Evolutionary conservation across 2,888 invertebrate species (phyloP).

Genomic region (Polymixis lichenea): DNA sequence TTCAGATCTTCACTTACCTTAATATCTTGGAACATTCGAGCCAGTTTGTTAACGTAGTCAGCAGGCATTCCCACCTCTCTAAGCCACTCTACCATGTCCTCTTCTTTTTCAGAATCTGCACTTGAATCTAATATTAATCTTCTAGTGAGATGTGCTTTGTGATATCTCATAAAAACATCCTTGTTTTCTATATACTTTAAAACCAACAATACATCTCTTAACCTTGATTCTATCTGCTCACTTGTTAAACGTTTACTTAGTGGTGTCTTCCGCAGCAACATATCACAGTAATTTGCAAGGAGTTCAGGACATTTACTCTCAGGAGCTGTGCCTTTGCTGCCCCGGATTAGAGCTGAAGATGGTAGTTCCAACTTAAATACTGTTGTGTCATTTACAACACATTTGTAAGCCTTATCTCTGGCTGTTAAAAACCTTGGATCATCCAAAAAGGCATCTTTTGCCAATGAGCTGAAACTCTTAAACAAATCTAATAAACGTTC

Average conservation of each 20-base stretch:
- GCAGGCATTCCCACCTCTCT: slow-evolving; percentile 99
- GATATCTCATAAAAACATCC: slow-evolving; percentile 99
- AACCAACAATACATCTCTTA: slow-evolving; percentile 98
- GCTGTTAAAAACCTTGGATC: slow-evolving; percentile 99
- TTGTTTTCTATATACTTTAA: slow-evolving; percentile 99
- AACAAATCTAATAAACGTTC: slow-evolving; percentile 98
- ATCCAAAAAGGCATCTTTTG: slow-evolving; percentile 98
- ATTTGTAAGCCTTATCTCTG: slow-evolving; percentile 99
- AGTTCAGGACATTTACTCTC: slow-evolving; percentile 99
- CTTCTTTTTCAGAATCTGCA: slow-evolving; percentile 99
- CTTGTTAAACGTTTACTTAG: slow-evolving; percentile 98
- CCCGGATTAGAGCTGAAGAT: slow-evolving; percentile 91
- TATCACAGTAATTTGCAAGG: slow-evolving; percentile 99
- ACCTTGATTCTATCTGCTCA: slow-evolving; percentile 98
- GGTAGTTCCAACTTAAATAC: slow-evolving; percentile 94
- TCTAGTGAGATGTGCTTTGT: slow-evolving; percentile 99
- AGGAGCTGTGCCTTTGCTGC: slow-evolving; percentile 93
- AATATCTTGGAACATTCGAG: slow-evolving; percentile 99
- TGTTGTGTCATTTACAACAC: slow-evolving; percentile 99
- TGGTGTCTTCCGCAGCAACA: slow-evolving; percentile 98
- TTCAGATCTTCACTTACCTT: slow-evolving; percentile 99
- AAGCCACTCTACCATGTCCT: slow-evolving; percentile 99
- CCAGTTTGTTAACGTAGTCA: slow-evolving; percentile 99
- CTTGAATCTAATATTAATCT: slow-evolving; percentile 98
- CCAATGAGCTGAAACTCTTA: slow-evolving; percentile 97